These are phyloP conservation scores for Willisornis vidua DNA, from an alignment of 2,113 vertebrate genomes.

Conservation along the genomic window DNA sequence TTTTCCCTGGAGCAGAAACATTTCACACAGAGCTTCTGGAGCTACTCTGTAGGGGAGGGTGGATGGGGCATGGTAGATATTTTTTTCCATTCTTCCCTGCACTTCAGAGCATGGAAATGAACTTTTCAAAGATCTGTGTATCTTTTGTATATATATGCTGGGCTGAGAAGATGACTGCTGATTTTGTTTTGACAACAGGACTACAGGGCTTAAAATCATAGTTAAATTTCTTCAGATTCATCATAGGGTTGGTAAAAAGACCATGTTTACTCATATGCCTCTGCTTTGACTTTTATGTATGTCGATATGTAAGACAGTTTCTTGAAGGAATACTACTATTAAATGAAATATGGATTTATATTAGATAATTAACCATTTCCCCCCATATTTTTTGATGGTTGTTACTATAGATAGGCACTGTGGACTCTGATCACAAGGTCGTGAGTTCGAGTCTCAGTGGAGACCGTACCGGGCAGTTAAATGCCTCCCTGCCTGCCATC, in stretches of 20 bases:
- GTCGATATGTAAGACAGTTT: fast-evolving
- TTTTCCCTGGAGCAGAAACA: conserved; percentile 7
- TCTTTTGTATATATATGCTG: not conserved
- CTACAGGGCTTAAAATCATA: not conserved
- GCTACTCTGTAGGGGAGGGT: not conserved
- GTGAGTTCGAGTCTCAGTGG: too few species aligned
- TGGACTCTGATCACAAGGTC: too few species aligned
- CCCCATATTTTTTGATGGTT: not conserved
- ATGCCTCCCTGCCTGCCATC: too few species aligned
- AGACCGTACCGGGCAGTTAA: too few species aligned
- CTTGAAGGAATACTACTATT: not conserved
- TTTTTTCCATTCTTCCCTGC: not conserved
- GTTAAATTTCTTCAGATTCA: not conserved
- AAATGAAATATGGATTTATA: not conserved
- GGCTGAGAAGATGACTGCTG: not conserved
- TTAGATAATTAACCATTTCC: not conserved
- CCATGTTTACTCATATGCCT: not conserved
- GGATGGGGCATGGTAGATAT: fast-evolving
- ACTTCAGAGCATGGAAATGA: not conserved
- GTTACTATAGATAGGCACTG: not conserved
- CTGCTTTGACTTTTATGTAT: not conserved
- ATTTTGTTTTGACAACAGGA: not conserved
- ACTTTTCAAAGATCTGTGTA: not conserved
- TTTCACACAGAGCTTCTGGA: not conserved
- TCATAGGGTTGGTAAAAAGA: not conserved